Base-by-base conservation (phyloP, 2,113 vertebrate species). In the Choloepus hoffmanni region DNA sequence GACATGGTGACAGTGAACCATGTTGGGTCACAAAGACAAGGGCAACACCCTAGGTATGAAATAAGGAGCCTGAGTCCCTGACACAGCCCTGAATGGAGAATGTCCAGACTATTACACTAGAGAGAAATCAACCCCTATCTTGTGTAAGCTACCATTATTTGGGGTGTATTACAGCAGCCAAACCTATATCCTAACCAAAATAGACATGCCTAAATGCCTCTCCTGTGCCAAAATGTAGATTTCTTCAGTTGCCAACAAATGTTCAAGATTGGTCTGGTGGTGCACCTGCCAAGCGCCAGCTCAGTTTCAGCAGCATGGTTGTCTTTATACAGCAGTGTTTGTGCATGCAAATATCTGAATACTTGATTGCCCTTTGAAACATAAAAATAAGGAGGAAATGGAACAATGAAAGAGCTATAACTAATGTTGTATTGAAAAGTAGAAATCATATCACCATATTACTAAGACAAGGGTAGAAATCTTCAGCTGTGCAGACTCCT, bases 151-250 rank as follows among this genome's bases (percentile, higher is more conserved):
- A 67, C 48, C 67, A 73, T 53, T 83, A 89, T 43, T 74, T 67
- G 89, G 26, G 5, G 36, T 67, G 45, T 81, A 26, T 40, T 53
- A 92, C 2, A 73, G n/a, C 10, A 73, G 65, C 74, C n/a, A 86
- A 21, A 30, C 1, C 78, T 92, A 50, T 18, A 68, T 48, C 76
- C 89, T 81, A 70, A 93, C 23, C 62, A 92, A 89, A 91, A 78
- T 6, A 79, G 48, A 68, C 55, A 83, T n/a, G 15, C n/a, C 53
- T 82, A 63, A 83, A 85, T 68, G 53, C 14, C 79, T 55, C 89
- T 83, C 62, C 85, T 65, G 28, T 12, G 83, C 50, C 83, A 33
- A 40, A 88, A 90, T n/a, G 33, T 24, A 40, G 40, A 77, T 58
- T 58, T 79, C 85, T 83, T 91, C 79, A 73, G 8, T 58, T 83